phyloP scores from a whole-genome alignment of 2,113 vertebrate species.

The Suncus etruscus region DNA sequence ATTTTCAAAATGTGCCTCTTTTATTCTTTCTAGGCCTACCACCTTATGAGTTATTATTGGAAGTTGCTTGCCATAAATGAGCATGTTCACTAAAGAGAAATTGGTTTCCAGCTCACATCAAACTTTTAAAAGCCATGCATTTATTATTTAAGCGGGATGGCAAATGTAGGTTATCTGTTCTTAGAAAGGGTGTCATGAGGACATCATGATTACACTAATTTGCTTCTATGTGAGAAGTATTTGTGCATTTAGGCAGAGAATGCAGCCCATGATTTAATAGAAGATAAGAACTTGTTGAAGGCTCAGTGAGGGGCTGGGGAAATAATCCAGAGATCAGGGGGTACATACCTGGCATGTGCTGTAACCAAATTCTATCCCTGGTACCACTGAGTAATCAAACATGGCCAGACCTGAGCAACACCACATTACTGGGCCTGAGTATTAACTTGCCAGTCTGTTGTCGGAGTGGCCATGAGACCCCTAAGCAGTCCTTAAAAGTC shows the following conservation, averaged over 20 bases:
- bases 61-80: slow-evolving; percentile 54
- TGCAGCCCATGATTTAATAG: not conserved
- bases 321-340: too few relatives aligned
- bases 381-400: too few relatives aligned
- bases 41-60: slow-evolving; percentile 8
- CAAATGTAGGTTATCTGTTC: not conserved
- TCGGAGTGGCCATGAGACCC: too few relatives aligned
- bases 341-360: too few relatives aligned
- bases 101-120: slow-evolving; percentile 46
- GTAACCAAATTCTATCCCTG: too few relatives aligned
- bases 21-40: not conserved
- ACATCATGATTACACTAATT: not conserved
- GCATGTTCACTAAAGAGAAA: slow-evolving; percentile 37
- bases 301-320: not conserved
- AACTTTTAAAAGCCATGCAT: slow-evolving; percentile 31
- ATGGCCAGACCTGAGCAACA: too few relatives aligned
- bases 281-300: not conserved
- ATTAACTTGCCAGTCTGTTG: too few relatives aligned
- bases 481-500: too few relatives aligned
- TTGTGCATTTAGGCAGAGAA: slow-evolving; percentile 48
- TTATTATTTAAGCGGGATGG: slow-evolving; percentile 62
- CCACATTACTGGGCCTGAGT: too few relatives aligned
- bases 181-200: not conserved
- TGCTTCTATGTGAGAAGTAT: slow-evolving; percentile 34
- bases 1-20: slow-evolving; percentile 58